Evolutionary conservation across 92 coral and sea anemone genomes (phyloP).

Genomic region (Anthopleura xanthogrammica): DNA sequence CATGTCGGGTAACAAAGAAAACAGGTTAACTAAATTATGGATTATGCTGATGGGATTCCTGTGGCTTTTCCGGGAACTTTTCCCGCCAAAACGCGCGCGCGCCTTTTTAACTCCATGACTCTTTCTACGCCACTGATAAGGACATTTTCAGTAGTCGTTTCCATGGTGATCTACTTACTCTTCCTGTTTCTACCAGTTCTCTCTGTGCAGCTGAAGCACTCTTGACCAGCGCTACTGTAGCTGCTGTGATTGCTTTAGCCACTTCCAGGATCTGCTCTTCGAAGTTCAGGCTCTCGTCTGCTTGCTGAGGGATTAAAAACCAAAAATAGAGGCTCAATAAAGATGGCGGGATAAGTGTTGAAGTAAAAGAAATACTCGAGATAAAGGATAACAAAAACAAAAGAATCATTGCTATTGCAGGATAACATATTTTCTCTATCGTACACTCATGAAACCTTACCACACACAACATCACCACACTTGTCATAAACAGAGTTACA

Average conservation of each 20-base stretch:
- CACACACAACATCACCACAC: neutral
- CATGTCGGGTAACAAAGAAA: too few relatives aligned
- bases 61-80: neutral
- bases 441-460: neutral
- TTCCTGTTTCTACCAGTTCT: slow-evolving; percentile 88
- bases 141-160: too few relatives aligned
- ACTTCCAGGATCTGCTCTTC: slow-evolving; percentile 96
- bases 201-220: slow-evolving; percentile 96
- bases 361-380: too few relatives aligned
- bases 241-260: slow-evolving; percentile 96
- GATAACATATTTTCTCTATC: too few relatives aligned
- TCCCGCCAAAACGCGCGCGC: neutral
- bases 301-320: slow-evolving; percentile 44
- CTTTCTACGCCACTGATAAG: too few relatives aligned
- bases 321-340: neutral
- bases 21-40: too few relatives aligned
- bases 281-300: slow-evolving; percentile 82
- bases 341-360: neutral
- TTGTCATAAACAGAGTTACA: too few relatives aligned
- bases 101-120: too few relatives aligned
- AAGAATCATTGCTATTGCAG: too few relatives aligned
- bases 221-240: slow-evolving; percentile 95
- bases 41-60: too few relatives aligned
- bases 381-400: too few relatives aligned
- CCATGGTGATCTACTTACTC: slow-evolving; percentile 58